Evolutionary conservation across 2,888 invertebrate species (phyloP).

Genomic region (Drosophila demipolita): DNA sequence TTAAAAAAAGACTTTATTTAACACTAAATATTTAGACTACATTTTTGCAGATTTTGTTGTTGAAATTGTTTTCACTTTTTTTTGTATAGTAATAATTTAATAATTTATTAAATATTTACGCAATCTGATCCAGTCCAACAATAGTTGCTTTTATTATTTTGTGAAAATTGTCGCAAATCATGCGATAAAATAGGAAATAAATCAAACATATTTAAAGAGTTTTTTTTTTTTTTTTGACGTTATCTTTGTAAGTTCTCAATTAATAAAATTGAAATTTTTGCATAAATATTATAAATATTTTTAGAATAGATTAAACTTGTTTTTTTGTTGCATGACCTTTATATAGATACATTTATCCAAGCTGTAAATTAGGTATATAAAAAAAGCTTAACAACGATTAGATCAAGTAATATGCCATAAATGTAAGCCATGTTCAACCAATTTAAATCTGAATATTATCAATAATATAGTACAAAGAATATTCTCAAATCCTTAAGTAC

Average conservation of each 20-base stretch:
- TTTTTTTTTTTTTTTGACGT: neutral
- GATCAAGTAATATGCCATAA: neutral
- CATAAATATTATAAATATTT: neutral
- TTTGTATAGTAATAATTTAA: neutral
- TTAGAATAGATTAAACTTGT: neutral
- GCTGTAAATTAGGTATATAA: neutral
- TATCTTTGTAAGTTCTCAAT: neutral
- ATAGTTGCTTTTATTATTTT: neutral
- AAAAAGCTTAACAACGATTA: neutral
- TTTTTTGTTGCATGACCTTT: neutral
- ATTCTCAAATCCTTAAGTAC: rapidly evolving
- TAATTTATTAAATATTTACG: neutral
- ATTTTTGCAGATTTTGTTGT: neutral
- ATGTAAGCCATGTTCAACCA: neutral
- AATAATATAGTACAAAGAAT: neutral
- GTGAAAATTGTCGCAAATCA: neutral
- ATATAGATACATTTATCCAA: neutral
- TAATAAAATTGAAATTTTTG: neutral
- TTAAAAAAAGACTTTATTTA: neutral
- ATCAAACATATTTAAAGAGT: neutral
- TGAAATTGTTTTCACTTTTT: neutral
- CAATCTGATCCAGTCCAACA: neutral
- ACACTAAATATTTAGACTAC: neutral
- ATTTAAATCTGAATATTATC: neutral
- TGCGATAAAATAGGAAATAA: neutral